Conservation (phyloP, 2,113 vertebrate species). For the Phycodurus eques region DNA sequence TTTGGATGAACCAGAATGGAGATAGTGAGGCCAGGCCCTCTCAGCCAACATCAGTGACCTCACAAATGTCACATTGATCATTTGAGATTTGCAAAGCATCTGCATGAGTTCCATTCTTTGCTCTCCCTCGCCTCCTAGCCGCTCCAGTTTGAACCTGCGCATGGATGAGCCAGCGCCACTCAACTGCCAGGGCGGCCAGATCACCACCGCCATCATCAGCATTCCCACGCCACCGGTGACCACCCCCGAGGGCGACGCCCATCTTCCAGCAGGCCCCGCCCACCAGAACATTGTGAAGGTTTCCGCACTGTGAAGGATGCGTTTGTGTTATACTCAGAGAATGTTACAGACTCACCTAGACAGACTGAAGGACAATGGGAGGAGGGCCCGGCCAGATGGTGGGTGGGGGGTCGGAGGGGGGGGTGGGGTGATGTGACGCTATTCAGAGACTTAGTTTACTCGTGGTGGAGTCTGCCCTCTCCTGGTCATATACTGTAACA, state of each 20-base stretch:
- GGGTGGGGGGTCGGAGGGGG: slow-evolving; percentile 26
- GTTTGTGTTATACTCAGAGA: slow-evolving; percentile 25
- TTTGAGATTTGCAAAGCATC: not conserved
- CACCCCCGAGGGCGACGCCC: slow-evolving; percentile 79
- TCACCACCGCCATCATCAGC: slow-evolving; percentile 98
- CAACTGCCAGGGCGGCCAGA: slow-evolving; percentile 93
- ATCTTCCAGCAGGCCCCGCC: slow-evolving; percentile 71
- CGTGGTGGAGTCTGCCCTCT: slow-evolving; percentile 63
- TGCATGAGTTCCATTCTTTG: not conserved
- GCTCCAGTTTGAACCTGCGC: slow-evolving; percentile 96
- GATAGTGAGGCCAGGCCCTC: not conserved
- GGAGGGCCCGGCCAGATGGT: slow-evolving; percentile 18
- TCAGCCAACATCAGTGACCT: not conserved
- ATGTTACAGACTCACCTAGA: slow-evolving; percentile 44
- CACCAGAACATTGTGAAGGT: slow-evolving; percentile 89
- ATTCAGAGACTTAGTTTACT: slow-evolving; percentile 32
- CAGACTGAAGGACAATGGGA: slow-evolving; percentile 52
- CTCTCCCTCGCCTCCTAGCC: slow-evolving; percentile 68
- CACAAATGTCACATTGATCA: not conserved
- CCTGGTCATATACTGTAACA: slow-evolving; percentile 63
- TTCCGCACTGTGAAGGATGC: slow-evolving; percentile 84
- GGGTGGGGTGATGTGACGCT: not conserved
- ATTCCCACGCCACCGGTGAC: slow-evolving; percentile 89
- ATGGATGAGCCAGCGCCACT: slow-evolving; percentile 85
- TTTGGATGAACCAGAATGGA: too few species aligned